Percentiles rank a stretch among this genome's conserved stretches.
Evolutionary conservation across 2,113 vertebrate species (phyloP).

Genomic region (Clarias batrachus): DNA sequence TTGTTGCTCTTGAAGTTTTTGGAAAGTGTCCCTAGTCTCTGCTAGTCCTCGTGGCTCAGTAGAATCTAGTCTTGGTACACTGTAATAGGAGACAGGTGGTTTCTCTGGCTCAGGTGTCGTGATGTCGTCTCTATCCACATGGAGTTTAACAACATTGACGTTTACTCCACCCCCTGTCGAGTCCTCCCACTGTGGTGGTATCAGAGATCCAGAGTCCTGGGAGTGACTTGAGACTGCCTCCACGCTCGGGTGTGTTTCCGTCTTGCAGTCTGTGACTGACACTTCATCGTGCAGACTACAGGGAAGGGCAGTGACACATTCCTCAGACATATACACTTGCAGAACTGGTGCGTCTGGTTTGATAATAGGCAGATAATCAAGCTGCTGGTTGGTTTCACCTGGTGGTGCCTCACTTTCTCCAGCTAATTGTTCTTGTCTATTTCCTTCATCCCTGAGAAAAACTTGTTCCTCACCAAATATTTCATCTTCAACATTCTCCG

Average conservation of each 20-base stretch:
- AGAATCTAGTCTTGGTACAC: background rate
- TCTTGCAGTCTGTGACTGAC: slow-evolving; percentile 43
- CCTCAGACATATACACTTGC: slow-evolving; percentile 58
- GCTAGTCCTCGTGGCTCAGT: background rate
- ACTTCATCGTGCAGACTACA: slow-evolving; percentile 49
- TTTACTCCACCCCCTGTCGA: slow-evolving; percentile 1
- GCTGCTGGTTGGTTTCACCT: slow-evolving; percentile 41
- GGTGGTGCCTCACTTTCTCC: slow-evolving; percentile 17
- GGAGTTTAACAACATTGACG: background rate
- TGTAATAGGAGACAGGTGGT: background rate
- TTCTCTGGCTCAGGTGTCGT: slow-evolving; percentile 8
- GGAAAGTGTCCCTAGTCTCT: background rate
- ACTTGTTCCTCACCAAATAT: background rate
- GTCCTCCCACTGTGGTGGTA: slow-evolving; percentile 16
- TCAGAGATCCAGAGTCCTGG: slow-evolving; percentile 7
- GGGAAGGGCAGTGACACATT: slow-evolving; percentile 63
- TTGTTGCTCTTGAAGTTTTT: background rate
- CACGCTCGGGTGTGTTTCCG: slow-evolving; percentile 30
- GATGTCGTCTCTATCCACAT: slow-evolving; percentile 27
- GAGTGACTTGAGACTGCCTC: slow-evolving; percentile 43
- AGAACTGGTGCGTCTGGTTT: slow-evolving; percentile 66
- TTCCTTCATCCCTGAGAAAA: background rate
- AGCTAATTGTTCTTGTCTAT: background rate
- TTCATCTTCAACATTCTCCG: background rate
- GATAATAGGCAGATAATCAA: background rate